phyloP scores from a whole-genome alignment of 1,140 invertebrate genomes.

The Goniozus legneri region DNA sequence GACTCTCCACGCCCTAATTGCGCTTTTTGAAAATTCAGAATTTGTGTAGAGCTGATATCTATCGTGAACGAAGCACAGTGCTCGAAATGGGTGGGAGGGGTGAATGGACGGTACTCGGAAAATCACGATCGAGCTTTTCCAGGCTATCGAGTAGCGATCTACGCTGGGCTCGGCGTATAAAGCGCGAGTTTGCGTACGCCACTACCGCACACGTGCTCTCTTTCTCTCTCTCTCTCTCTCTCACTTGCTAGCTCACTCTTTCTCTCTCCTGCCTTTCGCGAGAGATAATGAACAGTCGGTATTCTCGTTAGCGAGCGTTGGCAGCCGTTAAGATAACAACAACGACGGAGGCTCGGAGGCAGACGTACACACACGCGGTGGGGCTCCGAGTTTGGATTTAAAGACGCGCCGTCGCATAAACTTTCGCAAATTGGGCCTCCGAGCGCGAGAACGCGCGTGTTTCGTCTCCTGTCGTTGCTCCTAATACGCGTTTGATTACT shows the following conservation, averaged over 20 bases:
- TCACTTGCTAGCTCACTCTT: too few species aligned
- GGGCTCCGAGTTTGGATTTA: background rate
- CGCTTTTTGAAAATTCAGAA: too few species aligned
- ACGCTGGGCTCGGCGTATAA: background rate
- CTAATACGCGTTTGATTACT: too few species aligned
- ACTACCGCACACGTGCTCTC: background rate
- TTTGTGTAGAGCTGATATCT: too few species aligned
- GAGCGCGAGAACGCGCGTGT: too few species aligned
- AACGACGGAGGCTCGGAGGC: background rate
- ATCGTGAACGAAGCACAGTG: too few species aligned
- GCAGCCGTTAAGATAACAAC: background rate
- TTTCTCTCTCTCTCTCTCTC: too few species aligned
- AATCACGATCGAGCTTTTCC: too few species aligned
- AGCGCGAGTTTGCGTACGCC: background rate
- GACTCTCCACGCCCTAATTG: too few species aligned
- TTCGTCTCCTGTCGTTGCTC: too few species aligned
- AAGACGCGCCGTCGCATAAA: background rate
- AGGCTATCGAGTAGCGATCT: slow-evolving; percentile 5
- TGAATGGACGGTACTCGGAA: too few species aligned
- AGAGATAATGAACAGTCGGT: background rate
- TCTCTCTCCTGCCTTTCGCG: background rate
- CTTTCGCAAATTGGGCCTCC: background rate
- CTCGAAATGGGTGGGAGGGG: too few species aligned
- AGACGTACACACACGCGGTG: background rate
- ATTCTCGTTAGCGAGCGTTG: background rate